Conservation (phyloP, 2,888 invertebrate species). For the Lepidocyrtinus sp. region DNA sequence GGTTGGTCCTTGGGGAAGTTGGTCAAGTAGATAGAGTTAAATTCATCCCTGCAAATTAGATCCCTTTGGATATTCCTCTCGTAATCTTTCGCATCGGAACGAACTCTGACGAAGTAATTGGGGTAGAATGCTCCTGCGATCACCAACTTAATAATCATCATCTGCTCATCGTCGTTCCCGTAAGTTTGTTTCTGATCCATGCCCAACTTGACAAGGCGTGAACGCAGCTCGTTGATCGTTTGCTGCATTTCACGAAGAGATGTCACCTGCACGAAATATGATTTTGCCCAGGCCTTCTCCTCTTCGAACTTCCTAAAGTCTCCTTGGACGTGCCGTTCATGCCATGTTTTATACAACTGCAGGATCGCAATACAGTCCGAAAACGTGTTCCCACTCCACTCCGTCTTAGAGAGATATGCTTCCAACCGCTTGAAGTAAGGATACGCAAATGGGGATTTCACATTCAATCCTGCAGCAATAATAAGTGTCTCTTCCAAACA, state of each 20-base stretch:
- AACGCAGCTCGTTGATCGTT: constrained; percentile 80
- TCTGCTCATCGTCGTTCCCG: constrained; percentile 73
- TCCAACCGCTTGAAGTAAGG: constrained; percentile 81
- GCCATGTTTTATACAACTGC: constrained; percentile 84
- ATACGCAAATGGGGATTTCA: constrained; percentile 84
- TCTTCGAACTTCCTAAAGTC: constrained; percentile 75
- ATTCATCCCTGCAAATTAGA: constrained; percentile 83
- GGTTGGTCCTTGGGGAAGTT: constrained; percentile 78
- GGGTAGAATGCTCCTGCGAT: constrained; percentile 94
- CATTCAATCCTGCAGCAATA: constrained; percentile 88
- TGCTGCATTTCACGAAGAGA: constrained; percentile 81
- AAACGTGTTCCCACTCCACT: constrained; percentile 87
- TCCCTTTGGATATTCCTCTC: constrained; percentile 80
- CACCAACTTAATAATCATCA: constrained; percentile 82
- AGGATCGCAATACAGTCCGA: constrained; percentile 89
- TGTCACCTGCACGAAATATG: constrained; percentile 81
- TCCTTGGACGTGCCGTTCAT: constrained; percentile 76
- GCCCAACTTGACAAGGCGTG: constrained; percentile 77
- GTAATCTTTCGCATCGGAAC: constrained; percentile 75
- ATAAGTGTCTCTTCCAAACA: constrained; percentile 87
- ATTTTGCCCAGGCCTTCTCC: constrained; percentile 80
- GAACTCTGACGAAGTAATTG: constrained; percentile 83
- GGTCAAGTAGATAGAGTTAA: constrained; percentile 80
- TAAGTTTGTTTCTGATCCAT: constrained; percentile 74
- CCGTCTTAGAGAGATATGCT: constrained; percentile 82